Evolutionary conservation across 2,113 vertebrate species (phyloP), one percentile per base, ranked within the genome.

Genomic region (Eonycteris spelaea): DNA sequence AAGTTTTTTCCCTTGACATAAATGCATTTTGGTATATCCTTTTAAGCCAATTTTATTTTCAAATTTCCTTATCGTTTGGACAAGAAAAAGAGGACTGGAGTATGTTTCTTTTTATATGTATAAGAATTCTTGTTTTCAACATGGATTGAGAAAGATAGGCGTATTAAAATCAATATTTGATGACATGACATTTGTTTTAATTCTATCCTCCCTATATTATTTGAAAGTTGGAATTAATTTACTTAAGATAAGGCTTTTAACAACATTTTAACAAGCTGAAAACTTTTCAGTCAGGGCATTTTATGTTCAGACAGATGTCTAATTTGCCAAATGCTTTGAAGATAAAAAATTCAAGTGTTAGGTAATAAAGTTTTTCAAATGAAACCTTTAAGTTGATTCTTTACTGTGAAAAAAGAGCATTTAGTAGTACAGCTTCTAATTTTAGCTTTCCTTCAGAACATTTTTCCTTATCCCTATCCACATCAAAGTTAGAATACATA

Each of bases 281-380:
- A 74, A 63, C 48, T 91, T 92, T 92, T 92, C 21, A 86, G 16
- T 53, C 24, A 30, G 59, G 35, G 15, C 55, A 68, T 95, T n/a
- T 82, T 74, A 51, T 77, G 82, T 74, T 80, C 35, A 95, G 70
- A 73, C n/a, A 70, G 19, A 63, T 85, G 26, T n/a, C 7, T 13
- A 51, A 80, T 93, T 85, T 95, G 75, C 67, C 33, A 96, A 10
- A 73, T 96, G 26, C 40, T 97, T 89, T 91, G 33, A 94, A 85
- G 59, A 70, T 95, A 21, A 80, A 93, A 73, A 91, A 85, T 90
- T 95, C 14, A 90, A 83, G 7, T 89, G 7, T 90, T 89, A 70
- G 4, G 12, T 91, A 93, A 51, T 71, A 80, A 35, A 3, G 3
- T 77, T 92, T 95, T 79, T 90, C 14, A 71, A 61, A 78, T 88